Conservation (phyloP, 1,140 invertebrate genomes). For the Coelopa frigida region DNA sequence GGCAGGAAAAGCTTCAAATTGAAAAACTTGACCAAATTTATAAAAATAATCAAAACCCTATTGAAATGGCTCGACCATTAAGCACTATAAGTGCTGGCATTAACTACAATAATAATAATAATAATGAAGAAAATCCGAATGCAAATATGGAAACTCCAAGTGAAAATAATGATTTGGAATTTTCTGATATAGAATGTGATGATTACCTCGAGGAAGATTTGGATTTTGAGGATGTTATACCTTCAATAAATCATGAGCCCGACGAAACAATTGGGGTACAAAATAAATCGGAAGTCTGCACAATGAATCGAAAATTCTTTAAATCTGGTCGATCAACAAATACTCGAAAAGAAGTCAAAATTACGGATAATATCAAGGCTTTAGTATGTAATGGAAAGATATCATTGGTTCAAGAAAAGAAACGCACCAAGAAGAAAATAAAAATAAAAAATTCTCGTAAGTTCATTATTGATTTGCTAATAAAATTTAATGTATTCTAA, state of each 20-base stretch:
- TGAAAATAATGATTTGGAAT: constrained; percentile 8
- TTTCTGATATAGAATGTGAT: constrained; percentile 15
- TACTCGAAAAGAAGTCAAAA: constrained; percentile 34
- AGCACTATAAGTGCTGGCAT: constrained; percentile 19
- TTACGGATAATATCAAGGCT: constrained; percentile 34
- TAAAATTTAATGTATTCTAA: not conserved
- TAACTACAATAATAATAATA: constrained; percentile 28
- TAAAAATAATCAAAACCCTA: constrained; percentile 28
- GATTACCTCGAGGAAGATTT: constrained; percentile 18
- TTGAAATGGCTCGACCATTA: constrained; percentile 37
- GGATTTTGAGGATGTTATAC: constrained; percentile 4
- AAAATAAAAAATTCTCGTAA: constrained; percentile 10
- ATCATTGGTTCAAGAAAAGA: constrained; percentile 18
- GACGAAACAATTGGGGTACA: constrained; percentile 6
- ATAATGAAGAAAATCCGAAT: not conserved
- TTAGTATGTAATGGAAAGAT: constrained; percentile 33
- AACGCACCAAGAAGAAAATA: constrained; percentile 8
- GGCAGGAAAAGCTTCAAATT: constrained; percentile 30
- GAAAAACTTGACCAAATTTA: constrained; percentile 34
- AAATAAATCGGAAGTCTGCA: constrained; percentile 8
- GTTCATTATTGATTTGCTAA: not conserved
- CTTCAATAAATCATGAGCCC: constrained; percentile 19
- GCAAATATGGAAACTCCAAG: not conserved
- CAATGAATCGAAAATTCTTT: constrained; percentile 28
- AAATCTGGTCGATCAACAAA: constrained; percentile 27